Evolutionary conservation across 2,888 invertebrate species (phyloP).

Genomic region (Boloria selene): DNA sequence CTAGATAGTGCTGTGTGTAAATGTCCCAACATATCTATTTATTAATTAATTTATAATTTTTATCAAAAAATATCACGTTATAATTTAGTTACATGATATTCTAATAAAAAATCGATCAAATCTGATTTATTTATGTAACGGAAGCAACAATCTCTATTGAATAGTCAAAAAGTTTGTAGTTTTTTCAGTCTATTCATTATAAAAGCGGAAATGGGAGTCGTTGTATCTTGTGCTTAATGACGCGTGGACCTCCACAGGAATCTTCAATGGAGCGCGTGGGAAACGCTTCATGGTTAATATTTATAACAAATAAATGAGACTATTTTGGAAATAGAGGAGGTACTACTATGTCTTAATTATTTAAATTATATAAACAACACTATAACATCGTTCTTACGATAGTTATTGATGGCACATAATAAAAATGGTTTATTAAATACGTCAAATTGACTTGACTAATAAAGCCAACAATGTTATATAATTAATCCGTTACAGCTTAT

Average conservation of each 20-base stretch:
- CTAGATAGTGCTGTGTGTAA: no score
- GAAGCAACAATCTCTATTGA: conserved; percentile 5
- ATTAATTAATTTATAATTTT: not conserved
- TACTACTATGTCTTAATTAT: no score
- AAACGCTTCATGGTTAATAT: conserved; percentile 45
- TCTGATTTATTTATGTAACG: conserved; percentile 6
- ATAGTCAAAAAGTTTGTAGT: conserved; percentile 8
- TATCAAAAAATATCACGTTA: no score
- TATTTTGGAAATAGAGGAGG: no score
- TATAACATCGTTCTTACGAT: no score
- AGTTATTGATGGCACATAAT: no score
- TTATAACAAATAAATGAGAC: conserved; percentile 18
- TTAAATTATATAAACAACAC: no score
- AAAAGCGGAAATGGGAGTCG: conserved; percentile 73
- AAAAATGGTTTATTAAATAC: no score
- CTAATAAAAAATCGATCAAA: not conserved
- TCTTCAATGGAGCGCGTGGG: conserved; percentile 66
- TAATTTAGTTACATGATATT: not conserved
- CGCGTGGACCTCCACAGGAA: conserved; percentile 59
- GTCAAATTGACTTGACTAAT: no score
- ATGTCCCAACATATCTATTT: no score
- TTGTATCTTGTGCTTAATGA: conserved; percentile 60
- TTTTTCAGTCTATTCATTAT: conserved; percentile 47
- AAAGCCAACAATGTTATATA: not conserved
- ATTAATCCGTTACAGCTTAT: conserved; percentile 2